Evolutionary conservation across 2,113 vertebrate genomes (phyloP).

Genomic region (Saccopteryx leptura): DNA sequence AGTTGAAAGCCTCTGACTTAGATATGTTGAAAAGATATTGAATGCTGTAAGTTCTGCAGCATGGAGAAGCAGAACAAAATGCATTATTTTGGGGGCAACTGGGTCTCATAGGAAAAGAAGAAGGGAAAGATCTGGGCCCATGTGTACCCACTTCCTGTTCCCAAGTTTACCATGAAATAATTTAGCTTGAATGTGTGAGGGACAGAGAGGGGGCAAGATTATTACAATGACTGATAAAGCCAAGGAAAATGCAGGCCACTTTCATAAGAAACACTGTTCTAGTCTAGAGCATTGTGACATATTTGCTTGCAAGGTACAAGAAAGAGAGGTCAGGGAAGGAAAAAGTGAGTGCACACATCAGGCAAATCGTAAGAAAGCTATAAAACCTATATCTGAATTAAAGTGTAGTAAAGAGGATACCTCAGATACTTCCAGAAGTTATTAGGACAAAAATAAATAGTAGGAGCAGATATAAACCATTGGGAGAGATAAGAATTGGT

Average conservation of each 20-base stretch:
- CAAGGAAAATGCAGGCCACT: not conserved
- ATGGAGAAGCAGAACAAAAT: not conserved
- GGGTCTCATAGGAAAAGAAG: not conserved
- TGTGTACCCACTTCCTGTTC: not conserved
- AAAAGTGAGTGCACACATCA: not conserved
- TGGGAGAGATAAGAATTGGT: not conserved
- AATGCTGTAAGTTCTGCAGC: not conserved
- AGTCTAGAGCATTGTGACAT: not conserved
- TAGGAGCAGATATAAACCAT: not conserved
- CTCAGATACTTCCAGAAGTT: not conserved
- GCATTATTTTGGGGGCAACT: not conserved
- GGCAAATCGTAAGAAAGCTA: not conserved
- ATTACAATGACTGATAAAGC: conserved; percentile 11
- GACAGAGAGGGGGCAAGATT: not conserved
- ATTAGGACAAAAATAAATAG: conserved; percentile 47
- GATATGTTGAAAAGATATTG: not conserved
- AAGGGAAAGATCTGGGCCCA: not conserved
- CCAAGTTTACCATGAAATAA: not conserved
- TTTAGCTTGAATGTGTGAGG: not conserved
- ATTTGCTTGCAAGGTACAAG: not conserved
- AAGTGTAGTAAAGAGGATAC: not conserved
- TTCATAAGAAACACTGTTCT: not conserved
- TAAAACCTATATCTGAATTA: not conserved
- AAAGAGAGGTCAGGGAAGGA: conserved; percentile 14
- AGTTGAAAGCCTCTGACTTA: too few relatives aligned